Conservation (phyloP, 2,888 invertebrate species). For the Drosophila leonis region DNA sequence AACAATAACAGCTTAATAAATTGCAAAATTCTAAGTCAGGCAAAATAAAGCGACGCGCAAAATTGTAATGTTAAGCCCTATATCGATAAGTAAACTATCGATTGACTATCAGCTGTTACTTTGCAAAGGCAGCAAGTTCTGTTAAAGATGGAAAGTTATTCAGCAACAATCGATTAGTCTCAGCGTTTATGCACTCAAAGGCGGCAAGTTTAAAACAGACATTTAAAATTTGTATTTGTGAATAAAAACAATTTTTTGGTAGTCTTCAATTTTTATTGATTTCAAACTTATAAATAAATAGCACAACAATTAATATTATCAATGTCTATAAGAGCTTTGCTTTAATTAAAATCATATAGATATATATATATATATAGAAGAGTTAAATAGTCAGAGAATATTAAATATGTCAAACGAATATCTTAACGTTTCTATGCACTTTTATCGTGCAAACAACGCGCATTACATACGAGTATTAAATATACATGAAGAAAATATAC, state of each 20-base stretch:
- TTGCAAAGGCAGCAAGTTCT: neutral
- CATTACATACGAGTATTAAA: constrained; percentile 16
- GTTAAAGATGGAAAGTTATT: neutral
- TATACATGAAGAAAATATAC: constrained; percentile 29
- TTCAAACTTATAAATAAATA: constrained; percentile 64
- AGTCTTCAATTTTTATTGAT: constrained; percentile 43
- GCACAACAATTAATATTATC: constrained; percentile 73
- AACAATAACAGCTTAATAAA: neutral
- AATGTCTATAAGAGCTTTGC: constrained; percentile 53
- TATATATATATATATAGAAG: neutral
- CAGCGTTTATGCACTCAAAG: too few relatives aligned
- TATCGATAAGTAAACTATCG: neutral
- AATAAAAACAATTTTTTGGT: neutral
- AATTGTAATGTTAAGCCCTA: neutral
- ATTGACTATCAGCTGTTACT: neutral
- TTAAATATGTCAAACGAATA: constrained; percentile 31
- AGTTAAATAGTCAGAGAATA: constrained; percentile 30
- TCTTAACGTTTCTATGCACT: constrained; percentile 24
- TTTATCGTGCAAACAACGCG: constrained; percentile 41
- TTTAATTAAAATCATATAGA: constrained; percentile 45
- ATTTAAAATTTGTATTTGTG: neutral
- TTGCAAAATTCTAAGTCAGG: neutral
- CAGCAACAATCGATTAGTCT: constrained; percentile 14
- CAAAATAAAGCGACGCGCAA: constrained; percentile 1
- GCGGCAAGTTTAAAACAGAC: neutral